Percentiles rank a stretch among this genome's conserved stretches.
Evolutionary conservation across 2,113 vertebrate genomes (phyloP).

Genomic region (Solea senegalensis): DNA sequence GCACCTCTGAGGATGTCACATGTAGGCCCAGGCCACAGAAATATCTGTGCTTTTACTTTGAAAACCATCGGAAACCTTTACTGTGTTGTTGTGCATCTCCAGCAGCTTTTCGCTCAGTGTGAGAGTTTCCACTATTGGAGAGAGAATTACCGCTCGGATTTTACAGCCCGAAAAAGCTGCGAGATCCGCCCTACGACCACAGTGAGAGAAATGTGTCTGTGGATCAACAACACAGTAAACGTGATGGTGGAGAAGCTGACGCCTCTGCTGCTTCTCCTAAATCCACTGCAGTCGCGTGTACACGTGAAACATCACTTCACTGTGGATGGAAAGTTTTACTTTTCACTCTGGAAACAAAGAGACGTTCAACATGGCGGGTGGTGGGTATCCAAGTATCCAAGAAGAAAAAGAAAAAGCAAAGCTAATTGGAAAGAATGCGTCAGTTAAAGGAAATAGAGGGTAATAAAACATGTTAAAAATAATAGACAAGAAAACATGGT

Average conservation of each 20-base stretch:
- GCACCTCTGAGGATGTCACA: background rate
- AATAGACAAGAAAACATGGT: background rate
- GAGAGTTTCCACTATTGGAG: background rate
- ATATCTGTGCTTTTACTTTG: conserved; percentile 44
- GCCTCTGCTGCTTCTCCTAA: background rate
- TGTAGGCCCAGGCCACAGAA: too few species aligned
- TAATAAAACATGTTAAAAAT: rapidly evolving
- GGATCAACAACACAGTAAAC: background rate
- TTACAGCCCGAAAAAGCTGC: conserved; percentile 15
- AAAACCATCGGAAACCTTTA: background rate
- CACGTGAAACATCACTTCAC: background rate
- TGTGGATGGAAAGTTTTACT: conserved; percentile 14
- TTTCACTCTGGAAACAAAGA: conserved; percentile 16
- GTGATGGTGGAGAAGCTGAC: background rate
- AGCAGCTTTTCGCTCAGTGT: conserved; percentile 2
- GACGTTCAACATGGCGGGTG: conserved; percentile 51
- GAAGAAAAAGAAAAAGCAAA: background rate
- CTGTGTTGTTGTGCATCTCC: background rate
- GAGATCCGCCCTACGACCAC: conserved; percentile 39
- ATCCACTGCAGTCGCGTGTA: background rate
- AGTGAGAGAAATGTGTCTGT: background rate
- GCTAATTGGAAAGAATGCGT: background rate
- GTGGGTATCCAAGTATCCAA: background rate
- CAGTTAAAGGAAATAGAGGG: background rate
- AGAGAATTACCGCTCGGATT: conserved; percentile 2